phyloP scores from a whole-genome alignment of 1,140 invertebrate species.

The Cotesia chilonis region DNA sequence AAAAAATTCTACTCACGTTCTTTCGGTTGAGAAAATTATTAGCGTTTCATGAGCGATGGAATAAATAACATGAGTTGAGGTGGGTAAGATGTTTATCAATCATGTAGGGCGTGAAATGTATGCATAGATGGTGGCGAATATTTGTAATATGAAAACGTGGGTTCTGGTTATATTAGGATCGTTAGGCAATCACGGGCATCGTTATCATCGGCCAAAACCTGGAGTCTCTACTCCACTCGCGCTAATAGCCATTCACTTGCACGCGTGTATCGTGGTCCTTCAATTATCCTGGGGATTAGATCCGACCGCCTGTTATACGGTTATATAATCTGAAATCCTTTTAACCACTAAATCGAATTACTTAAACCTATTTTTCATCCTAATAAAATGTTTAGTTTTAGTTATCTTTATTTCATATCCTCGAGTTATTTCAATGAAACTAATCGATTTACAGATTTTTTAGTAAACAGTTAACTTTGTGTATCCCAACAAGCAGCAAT shows the following conservation, averaged over 20 bases:
- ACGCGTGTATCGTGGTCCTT: constrained; percentile 14
- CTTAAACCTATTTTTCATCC: too few species aligned
- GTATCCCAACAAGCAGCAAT: too few species aligned
- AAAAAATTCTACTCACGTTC: too few species aligned
- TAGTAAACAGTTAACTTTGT: too few species aligned
- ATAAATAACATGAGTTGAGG: too few species aligned
- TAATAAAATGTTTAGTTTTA: too few species aligned
- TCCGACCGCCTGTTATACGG: not conserved
- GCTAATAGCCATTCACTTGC: not conserved
- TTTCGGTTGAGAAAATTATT: too few species aligned
- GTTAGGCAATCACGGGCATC: constrained; percentile 39
- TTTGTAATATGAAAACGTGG: constrained; percentile 25
- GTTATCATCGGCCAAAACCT: constrained; percentile 2
- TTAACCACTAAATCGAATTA: constrained; percentile 3
- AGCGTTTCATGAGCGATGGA: too few species aligned
- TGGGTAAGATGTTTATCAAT: too few species aligned
- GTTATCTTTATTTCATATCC: too few species aligned
- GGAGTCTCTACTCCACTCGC: not conserved
- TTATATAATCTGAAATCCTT: not conserved
- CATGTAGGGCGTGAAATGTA: not conserved
- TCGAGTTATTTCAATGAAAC: too few species aligned
- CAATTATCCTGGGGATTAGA: constrained; percentile 1
- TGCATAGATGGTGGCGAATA: not conserved
- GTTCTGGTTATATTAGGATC: constrained; percentile 31
- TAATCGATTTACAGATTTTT: too few species aligned